Conservation (phyloP, 2,797 vertebrate species). For the Alosa sapidissima region DNA sequence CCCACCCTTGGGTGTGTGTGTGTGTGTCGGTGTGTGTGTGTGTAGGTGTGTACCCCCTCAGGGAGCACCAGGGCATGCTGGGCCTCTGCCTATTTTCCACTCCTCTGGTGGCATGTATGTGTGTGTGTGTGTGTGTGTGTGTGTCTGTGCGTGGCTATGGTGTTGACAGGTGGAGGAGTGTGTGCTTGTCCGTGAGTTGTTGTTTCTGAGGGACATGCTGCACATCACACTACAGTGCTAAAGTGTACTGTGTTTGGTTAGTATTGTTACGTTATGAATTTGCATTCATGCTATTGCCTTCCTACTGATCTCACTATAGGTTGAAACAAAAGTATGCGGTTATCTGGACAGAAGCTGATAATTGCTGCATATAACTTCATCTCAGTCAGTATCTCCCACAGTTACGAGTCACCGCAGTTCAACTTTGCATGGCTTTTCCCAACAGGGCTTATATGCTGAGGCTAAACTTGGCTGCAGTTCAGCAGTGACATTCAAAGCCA, state of each 20-base stretch:
- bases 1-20: conserved; percentile 11
- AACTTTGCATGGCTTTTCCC: not conserved
- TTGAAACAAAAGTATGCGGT: not conserved
- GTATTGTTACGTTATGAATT: not conserved
- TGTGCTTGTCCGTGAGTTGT: not conserved
- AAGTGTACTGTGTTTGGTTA: not conserved
- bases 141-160: conserved; percentile 32
- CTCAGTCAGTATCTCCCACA: not conserved
- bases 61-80: not conserved
- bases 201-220: not conserved
- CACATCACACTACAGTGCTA: not conserved
- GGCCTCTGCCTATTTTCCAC: conserved; percentile 23
- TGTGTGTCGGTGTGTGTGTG: conserved; percentile 21
- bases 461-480: not conserved
- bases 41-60: not conserved
- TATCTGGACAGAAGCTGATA: not conserved
- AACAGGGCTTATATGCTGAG: not conserved
- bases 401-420: not conserved
- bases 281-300: not conserved
- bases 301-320: not conserved
- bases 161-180: not conserved
- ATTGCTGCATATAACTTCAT: not conserved
- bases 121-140: conserved; percentile 44
- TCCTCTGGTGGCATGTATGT: conserved; percentile 35
- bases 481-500: not conserved